Base-by-base conservation (phyloP, 2,888 invertebrate species). In the Leucophenga maculata region DNA sequence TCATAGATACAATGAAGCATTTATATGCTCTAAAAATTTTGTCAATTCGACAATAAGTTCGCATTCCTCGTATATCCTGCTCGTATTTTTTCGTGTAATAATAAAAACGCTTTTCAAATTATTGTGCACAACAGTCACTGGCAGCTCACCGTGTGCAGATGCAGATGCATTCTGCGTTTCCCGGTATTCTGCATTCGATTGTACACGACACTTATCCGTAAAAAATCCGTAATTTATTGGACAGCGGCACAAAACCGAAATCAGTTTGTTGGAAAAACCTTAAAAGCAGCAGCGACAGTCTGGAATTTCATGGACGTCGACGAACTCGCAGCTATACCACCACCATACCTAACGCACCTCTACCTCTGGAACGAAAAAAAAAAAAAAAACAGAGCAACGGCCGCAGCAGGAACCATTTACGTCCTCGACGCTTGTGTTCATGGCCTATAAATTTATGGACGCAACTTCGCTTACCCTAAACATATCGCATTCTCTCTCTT, bases 191-290 rank as follows among this genome's bases (percentile, higher is more conserved):
- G 26, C 26, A 13, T 57, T 26, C n/a, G 57, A 11, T 13, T 26
- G 57, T 22, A 48, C 4, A 66, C 4, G 55, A 18, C 46, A 54
- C 60, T 62, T 55, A 62, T 55, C 55, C 69, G 72, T 72, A 72
- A 67, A 69, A 69, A 67, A 72, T 67, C 67, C 46, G n/a, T 52
- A 65, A 67, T 72, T 72, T 72, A 67, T 69, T 67, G 65, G 59
- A 62, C 69, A 71, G 67, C 44, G 39, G 32, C 69, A 65, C 65
- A 60, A 59, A 46, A 62, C 18, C n/a, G n/a, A 55, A 52, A 65
- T 57, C 69, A 20, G 54, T 65, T 64, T 65, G 32, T 69, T 26
- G 48, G 32, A 22, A 32, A 50, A 50, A 14, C n/a, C n/a, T n/a
- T 50, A 18, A 18, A 50, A 50, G 18, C 16, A 16, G 50, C 50